Percentiles rank a stretch among this genome's conserved stretches.
phyloP scores from a whole-genome alignment of 2,797 vertebrate species.

The Scolopax rusticola region DNA sequence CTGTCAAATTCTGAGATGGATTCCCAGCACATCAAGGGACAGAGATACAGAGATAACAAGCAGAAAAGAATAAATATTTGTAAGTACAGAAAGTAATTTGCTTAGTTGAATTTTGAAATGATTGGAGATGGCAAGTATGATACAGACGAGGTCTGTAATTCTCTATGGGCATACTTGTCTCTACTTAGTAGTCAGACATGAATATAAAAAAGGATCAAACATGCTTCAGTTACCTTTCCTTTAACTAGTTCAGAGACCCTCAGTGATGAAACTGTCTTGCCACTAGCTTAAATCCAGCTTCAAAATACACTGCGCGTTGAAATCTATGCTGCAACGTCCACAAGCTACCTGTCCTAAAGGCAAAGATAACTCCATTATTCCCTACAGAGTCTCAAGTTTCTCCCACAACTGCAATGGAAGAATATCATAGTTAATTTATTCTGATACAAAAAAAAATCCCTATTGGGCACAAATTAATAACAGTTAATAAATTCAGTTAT shows the following conservation, averaged over 20 bases:
- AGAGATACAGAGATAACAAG: background rate
- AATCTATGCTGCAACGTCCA: background rate
- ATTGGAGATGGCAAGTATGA: background rate
- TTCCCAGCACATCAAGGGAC: background rate
- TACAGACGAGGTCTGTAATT: background rate
- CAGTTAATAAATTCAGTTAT: background rate
- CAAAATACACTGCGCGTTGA: background rate
- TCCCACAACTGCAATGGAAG: background rate
- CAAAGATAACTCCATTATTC: background rate
- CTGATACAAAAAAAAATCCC: background rate
- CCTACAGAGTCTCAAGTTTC: background rate
- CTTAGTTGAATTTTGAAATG: background rate
- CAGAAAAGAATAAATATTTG: background rate
- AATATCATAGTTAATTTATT: background rate
- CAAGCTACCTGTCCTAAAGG: background rate
- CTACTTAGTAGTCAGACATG: background rate
- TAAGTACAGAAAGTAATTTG: background rate
- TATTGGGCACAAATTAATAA: background rate
- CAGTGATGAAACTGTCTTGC: background rate
- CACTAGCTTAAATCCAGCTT: background rate
- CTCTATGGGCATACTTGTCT: background rate
- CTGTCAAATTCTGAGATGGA: background rate
- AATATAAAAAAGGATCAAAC: background rate
- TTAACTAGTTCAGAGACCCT: background rate
- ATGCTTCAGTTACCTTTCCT: background rate